phyloP scores from a whole-genome alignment of 2,888 invertebrate genomes.

The Xestia xanthographa region DNA sequence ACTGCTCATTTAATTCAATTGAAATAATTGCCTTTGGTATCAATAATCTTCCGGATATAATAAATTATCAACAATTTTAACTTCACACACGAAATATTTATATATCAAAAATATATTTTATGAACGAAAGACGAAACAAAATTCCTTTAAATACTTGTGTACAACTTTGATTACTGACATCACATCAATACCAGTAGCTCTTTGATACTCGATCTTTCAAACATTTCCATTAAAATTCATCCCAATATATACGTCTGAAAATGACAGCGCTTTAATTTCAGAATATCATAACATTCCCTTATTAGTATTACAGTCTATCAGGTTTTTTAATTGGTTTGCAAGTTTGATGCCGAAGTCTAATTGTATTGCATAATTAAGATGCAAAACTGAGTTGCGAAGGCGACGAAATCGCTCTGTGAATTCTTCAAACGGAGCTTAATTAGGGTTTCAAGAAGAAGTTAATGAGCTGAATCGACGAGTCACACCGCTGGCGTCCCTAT shows the following conservation, averaged over 20 bases:
- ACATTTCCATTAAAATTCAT: conserved; percentile 65
- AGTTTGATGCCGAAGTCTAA: conserved; percentile 74
- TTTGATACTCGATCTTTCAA: conserved; percentile 63
- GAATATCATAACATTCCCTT: conserved; percentile 30
- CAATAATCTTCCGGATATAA: not conserved
- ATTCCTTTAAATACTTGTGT: conserved; percentile 60
- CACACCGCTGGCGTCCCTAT: conserved; percentile 66
- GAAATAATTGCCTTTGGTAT: not conserved
- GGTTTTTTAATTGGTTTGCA: conserved; percentile 72
- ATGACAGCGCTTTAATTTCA: conserved; percentile 59
- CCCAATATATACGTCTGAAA: conserved; percentile 60
- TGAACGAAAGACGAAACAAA: not conserved
- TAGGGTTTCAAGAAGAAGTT: conserved; percentile 81
- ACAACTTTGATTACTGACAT: conserved; percentile 65
- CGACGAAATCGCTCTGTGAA: conserved; percentile 81
- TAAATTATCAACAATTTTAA: not conserved
- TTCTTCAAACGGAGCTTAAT: conserved; percentile 84
- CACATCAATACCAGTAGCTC: conserved; percentile 53
- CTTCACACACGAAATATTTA: not conserved
- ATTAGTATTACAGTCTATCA: conserved; percentile 32
- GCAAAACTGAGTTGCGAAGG: conserved; percentile 70
- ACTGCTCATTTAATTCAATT: not conserved
- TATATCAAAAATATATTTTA: not conserved
- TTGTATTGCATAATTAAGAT: conserved; percentile 81
- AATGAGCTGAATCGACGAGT: conserved; percentile 79